These are phyloP conservation scores for Acanthosoma haemorrhoidale DNA, from an alignment of 2,888 invertebrate genomes.

Conservation along the genomic window DNA sequence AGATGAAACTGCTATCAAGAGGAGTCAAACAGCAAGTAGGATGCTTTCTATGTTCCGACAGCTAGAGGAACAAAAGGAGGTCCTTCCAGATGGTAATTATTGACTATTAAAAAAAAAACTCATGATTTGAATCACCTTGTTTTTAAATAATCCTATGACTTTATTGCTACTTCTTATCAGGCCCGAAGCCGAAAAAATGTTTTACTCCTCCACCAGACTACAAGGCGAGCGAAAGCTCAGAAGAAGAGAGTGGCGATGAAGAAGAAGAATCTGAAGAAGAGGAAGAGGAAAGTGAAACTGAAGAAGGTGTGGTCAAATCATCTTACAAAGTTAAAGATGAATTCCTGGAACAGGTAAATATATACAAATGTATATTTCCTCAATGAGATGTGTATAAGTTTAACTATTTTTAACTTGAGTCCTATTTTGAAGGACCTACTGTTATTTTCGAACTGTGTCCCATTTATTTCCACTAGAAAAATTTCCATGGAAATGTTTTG, in stretches of 20 bases:
- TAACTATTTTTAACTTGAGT: too few species aligned
- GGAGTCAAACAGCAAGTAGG: conserved; percentile 70
- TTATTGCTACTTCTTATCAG: conserved; percentile 43
- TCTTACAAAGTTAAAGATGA: conserved; percentile 59
- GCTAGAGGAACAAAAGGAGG: conserved; percentile 65
- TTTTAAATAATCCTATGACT: not conserved
- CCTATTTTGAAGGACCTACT: too few species aligned
- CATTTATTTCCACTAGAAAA: too few species aligned
- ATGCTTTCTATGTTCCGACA: conserved; percentile 86
- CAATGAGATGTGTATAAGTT: too few species aligned
- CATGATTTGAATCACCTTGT: not conserved
- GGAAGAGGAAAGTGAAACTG: conserved; percentile 46
- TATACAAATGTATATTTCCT: too few species aligned
- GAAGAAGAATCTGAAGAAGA: conserved; percentile 48
- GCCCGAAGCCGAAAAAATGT: conserved; percentile 77
- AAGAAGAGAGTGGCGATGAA: conserved; percentile 47
- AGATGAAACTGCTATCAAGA: conserved; percentile 53
- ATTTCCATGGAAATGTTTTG: too few species aligned
- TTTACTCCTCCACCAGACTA: conserved; percentile 84
- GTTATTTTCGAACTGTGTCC: too few species aligned
- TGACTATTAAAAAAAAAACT: not conserved
- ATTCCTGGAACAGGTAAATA: conserved; percentile 58
- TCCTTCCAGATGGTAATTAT: conserved; percentile 49
- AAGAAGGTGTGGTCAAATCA: conserved; percentile 47
- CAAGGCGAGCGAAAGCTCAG: conserved; percentile 44